Evolutionary conservation across 2,113 vertebrate species (phyloP), one percentile per base, ranked within the genome.

Genomic region (Dascyllus trimaculatus): DNA sequence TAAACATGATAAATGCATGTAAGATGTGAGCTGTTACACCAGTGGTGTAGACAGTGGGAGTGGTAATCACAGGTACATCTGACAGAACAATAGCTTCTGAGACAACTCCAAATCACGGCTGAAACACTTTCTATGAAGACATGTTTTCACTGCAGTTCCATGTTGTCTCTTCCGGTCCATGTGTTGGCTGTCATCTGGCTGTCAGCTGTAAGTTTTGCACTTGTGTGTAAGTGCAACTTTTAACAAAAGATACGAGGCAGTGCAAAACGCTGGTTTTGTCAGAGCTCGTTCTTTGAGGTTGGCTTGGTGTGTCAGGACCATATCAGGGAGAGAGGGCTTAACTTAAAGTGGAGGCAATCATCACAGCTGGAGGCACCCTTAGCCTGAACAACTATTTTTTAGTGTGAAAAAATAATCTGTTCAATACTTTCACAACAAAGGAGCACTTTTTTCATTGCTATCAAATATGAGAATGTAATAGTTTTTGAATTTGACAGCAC

Each of bases 281-380:
- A 40, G 73, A 0, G 10, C 52, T 25, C 6, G 8, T n/a, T 53
- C 45, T 74, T 45, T 54, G 51, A 75, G 48, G 40, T 71, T 0
- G 3, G 56, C 58, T 64, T 1, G 21, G 11, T n/a, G 52, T 60
- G 59, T 60, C 26, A 17, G 65, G 54, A 45, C 40, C 8, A 10
- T 24, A 45, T 71, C 59, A 69, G 45, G 32, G 35, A 13, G 11
- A 48, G 32, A 11, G 11, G 43, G 48, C 60, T 65, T 80, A 58
- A 69, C 64, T 26, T 64, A 13, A 77, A 69, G 13, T 49, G 38
- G 26, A 70, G 38, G 43, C 58, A 70, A 29, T 61, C 71, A 57
- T 75, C 75, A 62, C 74, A 80, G 71, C 54, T 68, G 46, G 68
- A 77, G 81, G 70, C 49, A 22, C 62, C 29, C 21, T 64, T 19